phyloP scores from a whole-genome alignment of 2,113 vertebrate genomes.

The Scartelaos histophorus region DNA sequence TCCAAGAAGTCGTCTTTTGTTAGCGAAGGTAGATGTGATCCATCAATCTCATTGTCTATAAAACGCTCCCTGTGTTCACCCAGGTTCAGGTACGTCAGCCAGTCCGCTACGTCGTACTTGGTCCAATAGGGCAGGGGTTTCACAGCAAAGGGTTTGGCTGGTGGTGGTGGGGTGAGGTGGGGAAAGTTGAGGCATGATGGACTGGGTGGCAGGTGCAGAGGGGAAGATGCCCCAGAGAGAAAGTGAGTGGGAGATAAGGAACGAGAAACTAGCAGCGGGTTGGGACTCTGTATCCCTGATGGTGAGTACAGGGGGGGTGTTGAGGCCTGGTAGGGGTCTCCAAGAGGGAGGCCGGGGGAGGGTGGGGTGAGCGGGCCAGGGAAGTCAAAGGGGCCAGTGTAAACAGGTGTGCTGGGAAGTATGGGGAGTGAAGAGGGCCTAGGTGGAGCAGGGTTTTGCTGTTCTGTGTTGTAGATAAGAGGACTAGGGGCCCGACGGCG shows the following conservation, averaged over 20 bases:
- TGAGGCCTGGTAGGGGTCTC: conserved; percentile 76
- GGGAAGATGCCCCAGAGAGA: conserved; percentile 80
- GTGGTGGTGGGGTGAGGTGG: conserved; percentile 81
- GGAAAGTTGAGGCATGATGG: conserved; percentile 82
- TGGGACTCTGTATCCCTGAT: conserved; percentile 67
- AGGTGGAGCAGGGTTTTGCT: conserved; percentile 81
- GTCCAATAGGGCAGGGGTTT: conserved; percentile 93
- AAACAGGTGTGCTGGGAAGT: conserved; percentile 80
- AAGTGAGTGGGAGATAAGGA: conserved; percentile 88
- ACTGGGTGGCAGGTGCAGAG: conserved; percentile 71
- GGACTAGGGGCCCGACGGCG: conserved; percentile 87
- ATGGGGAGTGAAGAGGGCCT: conserved; percentile 89
- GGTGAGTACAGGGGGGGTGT: conserved; percentile 78
- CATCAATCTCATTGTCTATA: conserved; percentile 95
- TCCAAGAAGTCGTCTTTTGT: conserved; percentile 96
- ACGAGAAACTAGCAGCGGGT: conserved; percentile 78
- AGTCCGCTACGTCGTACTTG: conserved; percentile 94
- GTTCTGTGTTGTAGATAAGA: conserved; percentile 83
- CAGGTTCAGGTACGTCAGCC: conserved; percentile 90
- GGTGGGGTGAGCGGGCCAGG: conserved; percentile 74
- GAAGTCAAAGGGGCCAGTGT: conserved; percentile 75
- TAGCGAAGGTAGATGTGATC: conserved; percentile 89
- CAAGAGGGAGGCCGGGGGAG: conserved; percentile 72
- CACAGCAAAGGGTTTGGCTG: conserved; percentile 88
- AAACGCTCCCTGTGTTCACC: conserved; percentile 89